Conservation (phyloP, 1,140 invertebrate species). For the Lasioglossum baleicum region DNA sequence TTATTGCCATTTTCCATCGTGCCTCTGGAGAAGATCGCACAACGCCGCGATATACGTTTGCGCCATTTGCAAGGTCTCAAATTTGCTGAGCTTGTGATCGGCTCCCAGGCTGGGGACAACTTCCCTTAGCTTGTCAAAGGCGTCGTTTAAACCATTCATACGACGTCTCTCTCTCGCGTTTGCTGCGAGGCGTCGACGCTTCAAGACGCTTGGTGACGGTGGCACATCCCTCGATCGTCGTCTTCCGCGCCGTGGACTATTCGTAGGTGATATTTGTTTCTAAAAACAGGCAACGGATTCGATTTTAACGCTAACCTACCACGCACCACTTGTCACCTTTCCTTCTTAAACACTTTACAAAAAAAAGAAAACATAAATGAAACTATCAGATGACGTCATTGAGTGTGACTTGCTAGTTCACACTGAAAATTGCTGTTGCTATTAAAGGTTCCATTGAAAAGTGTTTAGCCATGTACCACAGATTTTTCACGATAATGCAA, state of each 20-base stretch:
- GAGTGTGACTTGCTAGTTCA: too few relatives aligned
- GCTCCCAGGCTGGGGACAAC: conserved; percentile 89
- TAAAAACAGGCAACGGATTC: neutral
- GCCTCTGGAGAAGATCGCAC: conserved; percentile 79
- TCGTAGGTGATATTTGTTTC: conserved; percentile 60
- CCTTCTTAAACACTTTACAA: too few relatives aligned
- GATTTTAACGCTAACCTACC: too few relatives aligned
- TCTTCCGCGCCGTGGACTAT: conserved; percentile 72
- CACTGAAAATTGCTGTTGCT: too few relatives aligned
- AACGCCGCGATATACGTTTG: conserved; percentile 90
- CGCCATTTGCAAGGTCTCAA: conserved; percentile 93
- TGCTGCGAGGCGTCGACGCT: conserved; percentile 85
- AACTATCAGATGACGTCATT: too few relatives aligned
- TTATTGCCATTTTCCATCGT: conserved; percentile 65
- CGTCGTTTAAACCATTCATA: conserved; percentile 91
- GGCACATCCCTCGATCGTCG: conserved; percentile 76
- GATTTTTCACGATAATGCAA: too few relatives aligned
- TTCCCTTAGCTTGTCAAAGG: conserved; percentile 88
- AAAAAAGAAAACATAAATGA: too few relatives aligned
- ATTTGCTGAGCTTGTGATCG: conserved; percentile 91
- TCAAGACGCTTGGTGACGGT: conserved; percentile 82
- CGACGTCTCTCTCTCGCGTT: conserved; percentile 89
- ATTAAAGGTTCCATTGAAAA: too few relatives aligned
- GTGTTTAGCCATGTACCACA: too few relatives aligned
- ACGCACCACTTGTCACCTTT: too few relatives aligned